Conservation (phyloP, 2,797 vertebrate genomes). For the Bradypus variegatus region DNA sequence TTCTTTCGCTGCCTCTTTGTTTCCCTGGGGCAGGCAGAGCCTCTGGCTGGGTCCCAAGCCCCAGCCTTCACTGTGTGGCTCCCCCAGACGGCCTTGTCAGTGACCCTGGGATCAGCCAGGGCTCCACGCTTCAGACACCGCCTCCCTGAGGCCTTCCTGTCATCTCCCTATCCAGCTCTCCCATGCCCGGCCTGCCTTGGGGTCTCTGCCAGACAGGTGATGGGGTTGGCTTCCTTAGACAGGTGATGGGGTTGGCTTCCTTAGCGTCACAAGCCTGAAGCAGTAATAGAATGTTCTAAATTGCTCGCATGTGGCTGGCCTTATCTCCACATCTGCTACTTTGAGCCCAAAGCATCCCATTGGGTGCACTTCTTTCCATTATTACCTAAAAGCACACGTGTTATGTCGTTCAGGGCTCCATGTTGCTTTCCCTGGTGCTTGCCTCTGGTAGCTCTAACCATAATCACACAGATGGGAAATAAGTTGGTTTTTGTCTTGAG, state of each 20-base stretch:
- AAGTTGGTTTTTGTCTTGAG: neutral
- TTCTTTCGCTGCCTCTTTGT: no score
- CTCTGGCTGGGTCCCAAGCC: no score
- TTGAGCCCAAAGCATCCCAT: neutral
- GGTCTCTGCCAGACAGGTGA: no score
- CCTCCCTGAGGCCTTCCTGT: no score
- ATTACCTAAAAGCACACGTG: accelerated
- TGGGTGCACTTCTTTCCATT: neutral
- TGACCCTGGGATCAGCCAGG: no score
- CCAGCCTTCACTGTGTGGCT: no score
- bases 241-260: neutral
- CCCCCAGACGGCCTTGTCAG: no score
- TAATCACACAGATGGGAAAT: neutral
- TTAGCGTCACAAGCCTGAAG: accelerated
- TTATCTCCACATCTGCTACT: neutral
- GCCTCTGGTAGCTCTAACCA: neutral
- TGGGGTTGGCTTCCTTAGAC: neutral
- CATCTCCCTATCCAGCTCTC: no score
- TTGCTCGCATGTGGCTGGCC: neutral
- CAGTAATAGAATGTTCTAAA: no score
- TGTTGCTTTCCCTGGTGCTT: no score
- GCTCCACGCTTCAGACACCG: no score
- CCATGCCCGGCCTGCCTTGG: neutral
- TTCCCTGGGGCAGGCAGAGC: no score
- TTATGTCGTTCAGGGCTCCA: accelerated